Conservation (phyloP, 2,113 vertebrate species). For the Pterocles gutturalis region DNA sequence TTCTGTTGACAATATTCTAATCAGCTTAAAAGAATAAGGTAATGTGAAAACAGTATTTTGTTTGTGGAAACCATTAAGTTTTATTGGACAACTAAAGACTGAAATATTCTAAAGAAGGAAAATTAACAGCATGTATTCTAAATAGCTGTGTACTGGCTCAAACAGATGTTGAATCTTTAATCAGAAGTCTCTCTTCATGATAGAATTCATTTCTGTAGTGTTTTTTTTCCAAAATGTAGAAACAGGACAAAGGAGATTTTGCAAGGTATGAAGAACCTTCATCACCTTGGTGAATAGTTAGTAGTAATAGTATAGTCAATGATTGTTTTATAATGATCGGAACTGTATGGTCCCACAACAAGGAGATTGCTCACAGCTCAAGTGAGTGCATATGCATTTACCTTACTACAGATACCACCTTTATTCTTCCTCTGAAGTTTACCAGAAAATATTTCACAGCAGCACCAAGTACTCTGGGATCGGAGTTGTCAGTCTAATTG, state of each 20-base stretch:
- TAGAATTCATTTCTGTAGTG: not conserved
- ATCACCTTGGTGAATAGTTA: not conserved
- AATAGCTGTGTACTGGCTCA: not conserved
- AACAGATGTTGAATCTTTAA: not conserved
- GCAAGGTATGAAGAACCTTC: not conserved
- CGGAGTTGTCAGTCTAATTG: not conserved
- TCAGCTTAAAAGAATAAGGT: not conserved
- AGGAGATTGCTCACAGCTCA: not conserved
- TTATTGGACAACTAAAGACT: not conserved
- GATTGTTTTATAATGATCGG: not conserved
- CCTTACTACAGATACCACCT: not conserved
- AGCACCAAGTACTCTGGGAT: not conserved
- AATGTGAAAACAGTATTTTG: not conserved
- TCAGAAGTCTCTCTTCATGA: not conserved
- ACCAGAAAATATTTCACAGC: not conserved
- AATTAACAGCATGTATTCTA: not conserved
- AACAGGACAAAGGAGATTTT: not conserved
- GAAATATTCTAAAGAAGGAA: not conserved
- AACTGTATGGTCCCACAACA: not conserved
- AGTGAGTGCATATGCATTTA: not conserved
- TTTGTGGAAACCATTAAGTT: not conserved
- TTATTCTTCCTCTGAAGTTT: not conserved
- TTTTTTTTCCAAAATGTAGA: not conserved
- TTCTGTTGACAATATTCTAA: not conserved
- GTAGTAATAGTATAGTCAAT: not conserved